Evolutionary conservation across 2,888 invertebrate genomes (phyloP), one percentile per base, ranked within the genome.

Genomic region (Auanema freiburgensis): DNA sequence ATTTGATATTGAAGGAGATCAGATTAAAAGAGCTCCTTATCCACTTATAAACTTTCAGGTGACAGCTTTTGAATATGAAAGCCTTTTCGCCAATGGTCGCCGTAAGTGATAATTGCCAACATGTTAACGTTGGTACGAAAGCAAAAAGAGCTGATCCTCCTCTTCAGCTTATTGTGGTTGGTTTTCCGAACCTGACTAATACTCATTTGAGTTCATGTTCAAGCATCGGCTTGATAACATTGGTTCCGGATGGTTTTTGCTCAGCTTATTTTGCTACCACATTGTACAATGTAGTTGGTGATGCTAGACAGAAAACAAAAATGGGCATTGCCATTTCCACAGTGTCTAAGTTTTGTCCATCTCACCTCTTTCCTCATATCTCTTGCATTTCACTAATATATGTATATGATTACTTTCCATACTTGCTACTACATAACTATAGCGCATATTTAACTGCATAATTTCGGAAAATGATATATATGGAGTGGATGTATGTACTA

Each of bases 1-100:
- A 92, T 86, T 88, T 94, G 78, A 90, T 92, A 88, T 92, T 92
- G 84, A 89, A 91, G 85, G 92, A 93, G 60, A 72, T 21, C 4
- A 10, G 5, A 11, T 11, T 12, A 43, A 12, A 12, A n/a, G 43
- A 43, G 43, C 11, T 12, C 43, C n/a, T 43, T 43, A 43, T 14
- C n/a, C 11, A 43, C n/a, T n/a, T n/a, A n/a, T n/a, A n/a, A n/a
- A n/a, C 3, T 65, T 76, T 55, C 64, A 81, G 81, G 70, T 81
- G 85, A 89, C 89, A 85, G 91, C 91, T 86, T 87, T 94, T 80
- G 93, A 93, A 86, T 89, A 90, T 79, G 93, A 94, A 87, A 94
- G 93, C 86, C 89, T 89, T 88, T 93, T 83, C 91, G 91, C 83
- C 90, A 92, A 71, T 90, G 92, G 84, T 94, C 93, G 65, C 89